Evolutionary conservation across 1,140 invertebrate species (phyloP).

Genomic region (Heliconius melpomene): DNA sequence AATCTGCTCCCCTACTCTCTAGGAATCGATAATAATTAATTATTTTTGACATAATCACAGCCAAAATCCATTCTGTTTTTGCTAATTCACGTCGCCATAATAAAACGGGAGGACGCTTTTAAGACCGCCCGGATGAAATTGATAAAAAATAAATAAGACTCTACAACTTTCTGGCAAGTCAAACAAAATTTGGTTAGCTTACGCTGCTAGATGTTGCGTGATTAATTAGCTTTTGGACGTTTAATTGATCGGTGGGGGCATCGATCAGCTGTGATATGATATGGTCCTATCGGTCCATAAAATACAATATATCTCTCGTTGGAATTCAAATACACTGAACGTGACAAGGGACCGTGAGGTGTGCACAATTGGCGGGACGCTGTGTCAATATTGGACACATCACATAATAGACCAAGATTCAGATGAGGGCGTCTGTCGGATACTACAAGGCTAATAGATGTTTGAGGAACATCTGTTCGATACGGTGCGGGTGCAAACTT

Average conservation of each 20-base stretch:
- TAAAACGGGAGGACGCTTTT: slow-evolving; percentile 76
- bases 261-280: slow-evolving; percentile 22
- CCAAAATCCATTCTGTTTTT: slow-evolving; percentile 82
- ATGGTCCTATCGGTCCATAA: neutral
- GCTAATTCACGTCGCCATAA: slow-evolving; percentile 81
- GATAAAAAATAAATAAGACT: slow-evolving; percentile 80
- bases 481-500: slow-evolving; percentile 29
- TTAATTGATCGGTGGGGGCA: slow-evolving; percentile 28
- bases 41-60: slow-evolving; percentile 83
- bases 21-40: slow-evolving; percentile 82
- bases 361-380: slow-evolving; percentile 59
- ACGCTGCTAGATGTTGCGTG: slow-evolving; percentile 53
- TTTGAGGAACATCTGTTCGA: slow-evolving; percentile 36
- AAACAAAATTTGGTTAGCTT: slow-evolving; percentile 70
- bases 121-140: slow-evolving; percentile 71
- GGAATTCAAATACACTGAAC: slow-evolving; percentile 30
- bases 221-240: slow-evolving; percentile 57
- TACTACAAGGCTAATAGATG: slow-evolving; percentile 44
- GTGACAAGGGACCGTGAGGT: slow-evolving; percentile 66
- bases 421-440: slow-evolving; percentile 58
- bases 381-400: slow-evolving; percentile 71
- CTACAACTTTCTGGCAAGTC: slow-evolving; percentile 69
- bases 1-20: slow-evolving; percentile 68
- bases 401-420: slow-evolving; percentile 57
- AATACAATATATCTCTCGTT: neutral